Base-by-base conservation (phyloP, 2,113 vertebrate genomes). In the Pseudorhombus dupliciocellatus region DNA sequence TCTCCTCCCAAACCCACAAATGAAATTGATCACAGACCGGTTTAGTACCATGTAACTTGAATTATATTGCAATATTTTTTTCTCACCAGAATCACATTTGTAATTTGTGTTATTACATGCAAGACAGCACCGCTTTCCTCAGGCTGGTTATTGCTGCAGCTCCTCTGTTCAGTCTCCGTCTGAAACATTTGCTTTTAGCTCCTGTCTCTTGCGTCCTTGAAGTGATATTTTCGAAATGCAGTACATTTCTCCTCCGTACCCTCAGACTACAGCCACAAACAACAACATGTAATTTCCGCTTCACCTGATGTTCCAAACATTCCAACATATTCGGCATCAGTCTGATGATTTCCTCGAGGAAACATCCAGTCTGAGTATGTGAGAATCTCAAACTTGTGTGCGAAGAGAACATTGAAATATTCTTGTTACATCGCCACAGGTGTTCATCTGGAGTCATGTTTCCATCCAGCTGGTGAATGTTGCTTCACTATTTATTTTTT, bases 21-120 rank as follows among this genome's bases (percentile, higher is more conserved):
- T 73, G 66, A 68, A 18, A 31, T 50, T 7, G 37, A 30, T 28
- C 14, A 59, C 18, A 66, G 24, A 30, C 16, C 9, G 28, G 34
- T 18, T 42, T 11, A 22, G 7, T 53, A 40, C 2, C 7, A 40
- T 26, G 30, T 28, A 28, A 28, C 26, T 28, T 3, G 5, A 28
- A 28, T 28, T 3, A 28, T 3, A 28, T 28, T 28, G 26, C 26
- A 28, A 28, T 28, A 28, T 28, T 5, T 28, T 28, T 9, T 34
- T n/a, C n/a, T n/a, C n/a, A n/a, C n/a, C 31, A 28, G 8, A 34
- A 34, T 34, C 31, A 8, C 10, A 9, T 34, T 34, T 11, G 10
- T 18, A 44, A 18, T 44, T 44, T 16, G 16, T 4, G 3, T 44
- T 44, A 1, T 44, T 15, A 44, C 16, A 1, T 44, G 5, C 5